phyloP scores from a whole-genome alignment of 2,888 invertebrate species.

The Pelosia muscerda region DNA sequence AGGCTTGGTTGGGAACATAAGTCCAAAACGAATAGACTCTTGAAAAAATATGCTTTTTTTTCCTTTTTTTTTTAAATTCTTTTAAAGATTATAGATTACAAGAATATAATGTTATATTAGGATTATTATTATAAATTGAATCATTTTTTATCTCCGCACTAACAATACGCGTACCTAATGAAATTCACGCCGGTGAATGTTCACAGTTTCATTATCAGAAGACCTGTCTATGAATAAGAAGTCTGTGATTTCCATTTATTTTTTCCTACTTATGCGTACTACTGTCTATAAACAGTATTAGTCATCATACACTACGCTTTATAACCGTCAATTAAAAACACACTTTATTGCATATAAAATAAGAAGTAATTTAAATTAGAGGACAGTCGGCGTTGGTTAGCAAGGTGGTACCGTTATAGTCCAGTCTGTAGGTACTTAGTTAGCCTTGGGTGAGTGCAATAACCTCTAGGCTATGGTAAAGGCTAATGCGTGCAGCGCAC shows the following conservation, averaged over 20 bases:
- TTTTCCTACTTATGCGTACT: conserved; percentile 17
- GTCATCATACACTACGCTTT: neutral
- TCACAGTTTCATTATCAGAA: neutral
- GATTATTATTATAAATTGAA: no score
- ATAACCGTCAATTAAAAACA: conserved; percentile 15
- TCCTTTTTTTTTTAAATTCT: no score
- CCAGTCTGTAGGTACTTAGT: conserved; percentile 41
- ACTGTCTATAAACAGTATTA: conserved; percentile 1
- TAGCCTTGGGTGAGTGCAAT: conserved; percentile 59
- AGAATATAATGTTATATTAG: no score
- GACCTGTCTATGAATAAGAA: neutral
- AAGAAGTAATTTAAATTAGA: conserved; percentile 9
- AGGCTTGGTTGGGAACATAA: no score
- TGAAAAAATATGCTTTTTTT: no score
- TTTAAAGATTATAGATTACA: no score
- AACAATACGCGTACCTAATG: neutral
- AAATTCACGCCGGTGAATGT: neutral
- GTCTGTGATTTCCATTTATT: conserved; percentile 14
- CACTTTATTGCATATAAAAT: conserved; percentile 9
- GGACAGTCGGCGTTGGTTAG: conserved; percentile 26
- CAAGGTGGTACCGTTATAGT: conserved; percentile 49
- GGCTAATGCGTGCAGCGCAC: conserved; percentile 14
- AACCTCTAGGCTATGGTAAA: conserved; percentile 41
- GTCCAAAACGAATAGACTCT: no score
- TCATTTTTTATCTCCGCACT: neutral